Base-by-base conservation (phyloP, 2,113 vertebrate species). In the Hyperoodon ampullatus region DNA sequence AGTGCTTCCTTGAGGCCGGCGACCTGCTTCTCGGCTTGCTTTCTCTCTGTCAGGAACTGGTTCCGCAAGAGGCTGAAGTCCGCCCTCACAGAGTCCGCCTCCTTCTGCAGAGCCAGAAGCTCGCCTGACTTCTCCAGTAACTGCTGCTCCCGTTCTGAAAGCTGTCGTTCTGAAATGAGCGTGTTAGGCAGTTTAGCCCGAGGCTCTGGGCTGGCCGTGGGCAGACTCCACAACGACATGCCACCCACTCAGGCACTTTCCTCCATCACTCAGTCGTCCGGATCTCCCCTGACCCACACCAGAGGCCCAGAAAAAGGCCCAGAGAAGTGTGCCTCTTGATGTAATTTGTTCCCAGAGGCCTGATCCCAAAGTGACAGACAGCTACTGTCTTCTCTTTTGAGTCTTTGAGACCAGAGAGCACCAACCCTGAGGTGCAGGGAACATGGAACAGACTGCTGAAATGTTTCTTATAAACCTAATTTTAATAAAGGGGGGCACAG, bases 121-220 rank as follows among this genome's bases (percentile, higher is more conserved):
- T 99, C 98, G 61, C 50, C 88, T 0, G 86, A 94, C 90, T 98
- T 98, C 8, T 98, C 95, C 84, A 97, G 55, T 14, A 99, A 97
- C 1, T 98, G 96, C 74, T 93, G 91, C 80, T 99, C 98, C 95
- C 97, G 98, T 19, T 98, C 98, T 5, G 98, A 98, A 70, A 99
- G 98, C 93, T 99, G 98, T 33, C 80, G 97, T 86, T 98, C 99
- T 99, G 97, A 53, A 98, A 98, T 8, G 2, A 96, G 94, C 83
- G 88, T 83, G 53, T 96, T 26, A 74, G 28, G 68, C 1, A 28
- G 65, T 30, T 88, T 33, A 78, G 84, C 65, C 42, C 11, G 42
- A 81, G 94, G 71, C 60, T 44, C 68, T 30, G 26, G 83, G 35
- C 65, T 19, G 53, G 84, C 94, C 14, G n/a, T n/a, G 47, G 71